Base-by-base conservation (phyloP, 2,888 invertebrate species). In the Chloroclysta siterata region DNA sequence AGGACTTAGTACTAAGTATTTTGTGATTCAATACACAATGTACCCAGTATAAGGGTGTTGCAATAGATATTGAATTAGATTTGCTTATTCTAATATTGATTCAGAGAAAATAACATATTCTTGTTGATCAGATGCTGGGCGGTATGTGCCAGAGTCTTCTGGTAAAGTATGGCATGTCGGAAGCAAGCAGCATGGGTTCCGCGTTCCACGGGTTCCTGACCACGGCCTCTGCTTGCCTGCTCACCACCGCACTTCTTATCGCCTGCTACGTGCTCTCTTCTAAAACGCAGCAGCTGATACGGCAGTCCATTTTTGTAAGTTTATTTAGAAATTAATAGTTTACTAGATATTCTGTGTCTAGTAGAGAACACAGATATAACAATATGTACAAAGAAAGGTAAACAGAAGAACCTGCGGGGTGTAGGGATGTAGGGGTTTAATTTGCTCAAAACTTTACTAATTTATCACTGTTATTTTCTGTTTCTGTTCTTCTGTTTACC, bases 271-370 rank as follows among this genome's bases (percentile, higher is more conserved):
- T 97, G 22, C 93, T 97, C 61, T 97, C 97, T 0, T 94, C 95
- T 53, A 96, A 96, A 81, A 95, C 97, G 0, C 95, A 95, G 74
- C 94, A 94, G 67, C 93, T 97, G 6, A 95, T 98, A 69, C 93
- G 96, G 63, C 96, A 97, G 70, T 97, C 97, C 0, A 93, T 97
- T 46, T 97, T 97, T 84, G 97, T 98, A 94, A 95, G 97, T 94
- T 33, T 13, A 5, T 22, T 22, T 22, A 22, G 22, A 22, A 22
- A n/a, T n/a, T n/a, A 22, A 22, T 22, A 22, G 22, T 22, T 22
- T 22, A 22, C 22, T 22, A 22, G 22, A 22, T 3, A 22, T n/a
- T n/a, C n/a, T n/a, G n/a, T n/a, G n/a, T n/a, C n/a, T n/a, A n/a
- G n/a, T 3, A 22, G 2, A 22, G 22, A 22, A 3, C 1, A 22